Evolutionary conservation across 2,797 vertebrate species (phyloP), one percentile per base, ranked within the genome.

Genomic region (Lepilemur ruficaudatus): DNA sequence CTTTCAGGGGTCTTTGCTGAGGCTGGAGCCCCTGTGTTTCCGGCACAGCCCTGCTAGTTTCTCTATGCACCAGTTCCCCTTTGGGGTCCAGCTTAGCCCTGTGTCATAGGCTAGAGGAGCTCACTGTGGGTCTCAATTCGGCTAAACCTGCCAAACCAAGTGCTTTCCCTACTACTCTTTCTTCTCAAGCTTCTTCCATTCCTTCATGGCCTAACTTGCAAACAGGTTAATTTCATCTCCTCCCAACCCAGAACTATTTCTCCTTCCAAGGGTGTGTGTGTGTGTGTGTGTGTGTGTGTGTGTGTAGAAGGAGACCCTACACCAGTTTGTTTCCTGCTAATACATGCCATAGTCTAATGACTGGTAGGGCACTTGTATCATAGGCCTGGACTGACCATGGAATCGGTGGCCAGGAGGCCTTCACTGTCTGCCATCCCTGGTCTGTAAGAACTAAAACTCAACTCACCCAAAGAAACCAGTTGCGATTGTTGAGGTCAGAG

Each of bases 241-340:
- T 59, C n/a, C 13, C 23, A 22, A 14, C 14, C 32, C n/a, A 35
- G 48, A 73, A 30, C 86, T 80, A 50, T 28, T 25, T 22, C 2
- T 69, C 2, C 18, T 67, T 85, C 59, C 41, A 43, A 35, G 41
- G 50, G 0, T 1, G 17, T 8, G 22, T 11, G 13, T 57, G 23
- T 38, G 23, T 23, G 38, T 48, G 2, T 0, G 23, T 41, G 0
- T 1, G 17, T 8, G 22, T 11, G 13, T 57, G 23, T 38, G 23
- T 23, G 38, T 48, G 2, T 0, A 59, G 61, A 72, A 72, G n/a
- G 57, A 85, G 72, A 84, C 35, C 41, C 14, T 73, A 6, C 35
- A 46, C 23, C 23, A 17, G 38, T 59, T n/a, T n/a, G 17, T 15
- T 80, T 92, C 72, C 30, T 65, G 6, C 84, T 72, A 22, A 35